Percentiles rank a stretch among this genome's conserved stretches.
Evolutionary conservation across 2,113 vertebrate genomes (phyloP).

Genomic region (Meleagris gallopavo): DNA sequence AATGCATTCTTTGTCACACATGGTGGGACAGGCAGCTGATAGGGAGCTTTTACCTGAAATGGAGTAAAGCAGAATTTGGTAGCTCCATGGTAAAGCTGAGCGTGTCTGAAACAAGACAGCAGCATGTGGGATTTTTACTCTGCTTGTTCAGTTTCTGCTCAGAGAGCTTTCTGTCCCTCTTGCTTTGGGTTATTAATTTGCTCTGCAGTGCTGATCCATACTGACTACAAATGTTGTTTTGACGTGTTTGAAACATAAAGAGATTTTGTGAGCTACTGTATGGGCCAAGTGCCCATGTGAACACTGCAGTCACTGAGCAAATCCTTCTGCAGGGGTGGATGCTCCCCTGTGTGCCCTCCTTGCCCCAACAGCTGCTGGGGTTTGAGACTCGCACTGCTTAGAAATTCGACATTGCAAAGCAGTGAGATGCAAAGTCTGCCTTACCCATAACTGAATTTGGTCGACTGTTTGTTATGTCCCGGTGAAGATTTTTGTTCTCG

Average conservation of each 20-base stretch:
- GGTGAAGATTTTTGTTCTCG: background rate
- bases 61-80: background rate
- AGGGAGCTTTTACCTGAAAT: background rate
- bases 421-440: fast-evolving
- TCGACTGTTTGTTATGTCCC: background rate
- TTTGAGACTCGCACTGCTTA: background rate
- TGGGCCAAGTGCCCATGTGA: background rate
- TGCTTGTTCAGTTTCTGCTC: background rate
- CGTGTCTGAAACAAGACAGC: background rate
- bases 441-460: background rate
- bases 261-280: background rate
- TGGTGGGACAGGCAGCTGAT: background rate
- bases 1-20: fast-evolving
- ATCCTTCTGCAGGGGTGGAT: background rate
- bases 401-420: background rate
- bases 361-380: too few species aligned
- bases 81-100: background rate
- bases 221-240: background rate
- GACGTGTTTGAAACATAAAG: background rate
- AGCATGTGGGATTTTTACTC: background rate
- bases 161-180: background rate
- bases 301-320: background rate
- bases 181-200: background rate
- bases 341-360: background rate
- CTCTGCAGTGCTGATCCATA: background rate